Evolutionary conservation across 2,888 invertebrate genomes (phyloP).

Genomic region (Melipona bicolor): DNA sequence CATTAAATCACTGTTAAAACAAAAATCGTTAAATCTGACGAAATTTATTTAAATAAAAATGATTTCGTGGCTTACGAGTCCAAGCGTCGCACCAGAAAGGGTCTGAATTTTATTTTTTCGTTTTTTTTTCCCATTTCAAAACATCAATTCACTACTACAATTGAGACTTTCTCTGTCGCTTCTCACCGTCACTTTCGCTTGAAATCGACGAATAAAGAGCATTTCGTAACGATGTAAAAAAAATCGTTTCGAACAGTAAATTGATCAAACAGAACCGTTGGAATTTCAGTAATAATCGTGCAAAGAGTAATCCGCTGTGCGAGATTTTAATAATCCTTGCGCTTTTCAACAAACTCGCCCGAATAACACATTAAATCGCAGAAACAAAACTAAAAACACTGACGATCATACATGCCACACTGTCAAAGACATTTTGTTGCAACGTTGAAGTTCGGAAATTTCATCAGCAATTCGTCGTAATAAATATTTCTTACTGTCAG

Average conservation of each 20-base stretch:
- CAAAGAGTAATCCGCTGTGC: not conserved
- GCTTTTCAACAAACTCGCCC: not conserved
- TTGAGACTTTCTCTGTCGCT: not conserved
- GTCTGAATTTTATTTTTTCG: not conserved
- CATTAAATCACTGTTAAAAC: no score
- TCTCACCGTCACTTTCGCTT: not conserved
- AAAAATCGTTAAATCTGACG: no score
- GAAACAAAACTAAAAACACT: not conserved
- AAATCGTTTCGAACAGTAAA: not conserved
- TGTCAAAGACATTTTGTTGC: no score
- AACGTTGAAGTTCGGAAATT: no score
- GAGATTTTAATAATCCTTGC: not conserved
- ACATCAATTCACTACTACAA: not conserved
- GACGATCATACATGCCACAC: no score
- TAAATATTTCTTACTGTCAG: no score
- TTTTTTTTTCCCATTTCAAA: not conserved
- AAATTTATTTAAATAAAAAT: no score
- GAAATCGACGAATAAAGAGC: not conserved
- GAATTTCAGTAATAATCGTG: not conserved
- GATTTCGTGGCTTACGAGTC: no score
- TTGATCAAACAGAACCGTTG: not conserved
- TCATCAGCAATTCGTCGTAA: no score
- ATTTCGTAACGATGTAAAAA: not conserved
- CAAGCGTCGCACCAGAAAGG: not conserved
- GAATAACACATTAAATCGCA: slow-evolving; percentile 2